Conservation (phyloP, 2,113 vertebrate species). For the Motacilla alba region DNA sequence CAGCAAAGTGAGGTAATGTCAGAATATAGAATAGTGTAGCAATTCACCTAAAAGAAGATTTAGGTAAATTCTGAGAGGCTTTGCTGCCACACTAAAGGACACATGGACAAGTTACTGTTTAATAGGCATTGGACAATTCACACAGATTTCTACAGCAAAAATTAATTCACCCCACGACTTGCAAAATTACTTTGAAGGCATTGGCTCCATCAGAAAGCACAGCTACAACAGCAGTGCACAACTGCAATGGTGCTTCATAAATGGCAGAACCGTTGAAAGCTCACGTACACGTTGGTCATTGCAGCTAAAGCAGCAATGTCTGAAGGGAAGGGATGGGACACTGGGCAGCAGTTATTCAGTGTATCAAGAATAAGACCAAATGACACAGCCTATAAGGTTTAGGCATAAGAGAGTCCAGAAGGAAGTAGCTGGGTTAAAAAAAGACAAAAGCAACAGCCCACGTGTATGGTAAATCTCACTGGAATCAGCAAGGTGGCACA, state of each 20-base stretch:
- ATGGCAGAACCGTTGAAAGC: not conserved
- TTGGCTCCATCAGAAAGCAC: not conserved
- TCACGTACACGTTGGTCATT: fast-evolving
- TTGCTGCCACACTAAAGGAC: not conserved
- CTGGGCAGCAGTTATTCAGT: not conserved
- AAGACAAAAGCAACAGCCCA: not conserved
- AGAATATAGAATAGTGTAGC: not conserved
- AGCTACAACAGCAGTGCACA: not conserved
- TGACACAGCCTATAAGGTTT: not conserved
- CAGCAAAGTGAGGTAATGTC: not conserved
- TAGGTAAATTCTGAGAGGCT: not conserved
- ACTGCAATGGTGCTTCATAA: not conserved
- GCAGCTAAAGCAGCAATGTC: not conserved
- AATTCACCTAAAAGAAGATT: not conserved
- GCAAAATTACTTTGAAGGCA: not conserved
- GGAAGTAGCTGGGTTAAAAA: not conserved
- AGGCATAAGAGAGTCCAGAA: not conserved
- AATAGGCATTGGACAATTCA: not conserved
- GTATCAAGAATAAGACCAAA: not conserved
- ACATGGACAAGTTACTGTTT: not conserved
- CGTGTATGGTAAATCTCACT: not conserved
- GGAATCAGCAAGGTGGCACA: not conserved
- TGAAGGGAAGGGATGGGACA: not conserved
- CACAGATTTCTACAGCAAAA: not conserved
- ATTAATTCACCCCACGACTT: not conserved